Percentiles rank a stretch among this genome's conserved stretches.
phyloP scores from a whole-genome alignment of 35 echinoderm and acorn worm genomes.

The Apostichopus parvimensis region DNA sequence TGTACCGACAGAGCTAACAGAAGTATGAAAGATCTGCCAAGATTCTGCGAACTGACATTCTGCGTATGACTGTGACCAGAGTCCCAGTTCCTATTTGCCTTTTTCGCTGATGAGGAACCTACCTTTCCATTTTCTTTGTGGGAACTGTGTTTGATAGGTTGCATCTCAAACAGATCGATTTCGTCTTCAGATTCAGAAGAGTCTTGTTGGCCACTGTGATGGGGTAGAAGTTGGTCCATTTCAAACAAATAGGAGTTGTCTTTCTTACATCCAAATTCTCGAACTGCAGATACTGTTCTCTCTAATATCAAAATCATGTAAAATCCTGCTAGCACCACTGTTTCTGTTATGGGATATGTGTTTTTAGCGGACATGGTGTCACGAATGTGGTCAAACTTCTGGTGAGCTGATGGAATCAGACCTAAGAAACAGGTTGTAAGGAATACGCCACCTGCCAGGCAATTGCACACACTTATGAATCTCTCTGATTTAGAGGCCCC shows the following conservation, averaged over 20 bases:
- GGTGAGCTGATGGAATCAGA: constrained; percentile 80
- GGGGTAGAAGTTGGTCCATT: constrained; percentile 42
- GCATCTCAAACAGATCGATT: constrained; percentile 58
- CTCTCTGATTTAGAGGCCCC: constrained; percentile 50
- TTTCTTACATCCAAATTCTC: constrained; percentile 48
- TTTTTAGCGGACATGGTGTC: constrained; percentile 47
- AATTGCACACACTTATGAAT: constrained; percentile 84
- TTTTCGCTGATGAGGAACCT: constrained; percentile 20
- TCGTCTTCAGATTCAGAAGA: constrained; percentile 17
- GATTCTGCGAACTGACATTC: constrained; percentile 36
- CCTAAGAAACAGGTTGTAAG: constrained; percentile 93
- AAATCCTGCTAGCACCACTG: constrained; percentile 85
- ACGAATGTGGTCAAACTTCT: constrained; percentile 75
- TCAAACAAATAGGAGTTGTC: constrained; percentile 53
- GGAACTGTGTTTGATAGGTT: constrained; percentile 27
- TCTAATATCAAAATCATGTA: constrained; percentile 88
- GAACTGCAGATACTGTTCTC: constrained; percentile 59
- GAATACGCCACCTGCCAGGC: constrained; percentile 93
- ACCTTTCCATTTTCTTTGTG: constrained; percentile 34
- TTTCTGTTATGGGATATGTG: constrained; percentile 85
- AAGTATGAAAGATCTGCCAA: constrained; percentile 76
- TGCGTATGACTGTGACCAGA: constrained; percentile 76
- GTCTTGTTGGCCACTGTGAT: background rate
- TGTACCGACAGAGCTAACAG: constrained; percentile 88
- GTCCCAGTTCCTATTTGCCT: constrained; percentile 31